Evolutionary conservation across 2,797 vertebrate genomes (phyloP), one percentile per base, ranked within the genome.

Genomic region (Jordanella pulchra): DNA sequence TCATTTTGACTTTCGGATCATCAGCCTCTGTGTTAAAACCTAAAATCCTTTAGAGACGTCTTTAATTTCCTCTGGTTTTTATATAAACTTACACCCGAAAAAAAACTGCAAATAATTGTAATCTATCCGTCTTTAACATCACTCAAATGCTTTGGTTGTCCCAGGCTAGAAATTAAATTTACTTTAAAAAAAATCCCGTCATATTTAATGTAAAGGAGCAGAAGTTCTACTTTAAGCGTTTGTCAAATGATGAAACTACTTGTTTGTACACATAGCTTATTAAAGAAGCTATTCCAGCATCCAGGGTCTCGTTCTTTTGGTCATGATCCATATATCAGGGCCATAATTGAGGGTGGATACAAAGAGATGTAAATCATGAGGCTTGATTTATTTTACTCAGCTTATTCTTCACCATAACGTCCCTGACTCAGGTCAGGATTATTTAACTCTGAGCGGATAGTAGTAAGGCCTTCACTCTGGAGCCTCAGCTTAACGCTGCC

Each of bases 11-110:
- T 21, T 58, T 56, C 53, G 60, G 67, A 63, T 67, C 65, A 65
- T 89, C 71, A 58, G 23, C 76, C 79, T 78, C 73, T 50, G 14
- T 47, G 64, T 18, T 45, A 67, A 72, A 76, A 61, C 56, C 23
- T 27, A 72, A 79, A 73, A 56, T 67, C 65, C 67, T 56, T 55
- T 5, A 66, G 61, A 54, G 45, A 82, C 35, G 65, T 67, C 69
- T 70, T 75, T 77, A 27, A 69, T 63, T 81, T 65, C 23, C 61
- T 61, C 47, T 66, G 27, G n/a, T 61, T 75, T 67, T 51, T 44
- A 13, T 25, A 42, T 6, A 7, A 7, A 23, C 28, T 67, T 18
- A 27, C 11, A 1, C 47, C 12, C 15, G 21, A 14, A 51, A 67
- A 35, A n/a, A 39, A 4, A 4, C 35, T 5, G 9, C 5, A 39